Conservation (phyloP, 2,113 vertebrate genomes). For the Xiphias gladius region DNA sequence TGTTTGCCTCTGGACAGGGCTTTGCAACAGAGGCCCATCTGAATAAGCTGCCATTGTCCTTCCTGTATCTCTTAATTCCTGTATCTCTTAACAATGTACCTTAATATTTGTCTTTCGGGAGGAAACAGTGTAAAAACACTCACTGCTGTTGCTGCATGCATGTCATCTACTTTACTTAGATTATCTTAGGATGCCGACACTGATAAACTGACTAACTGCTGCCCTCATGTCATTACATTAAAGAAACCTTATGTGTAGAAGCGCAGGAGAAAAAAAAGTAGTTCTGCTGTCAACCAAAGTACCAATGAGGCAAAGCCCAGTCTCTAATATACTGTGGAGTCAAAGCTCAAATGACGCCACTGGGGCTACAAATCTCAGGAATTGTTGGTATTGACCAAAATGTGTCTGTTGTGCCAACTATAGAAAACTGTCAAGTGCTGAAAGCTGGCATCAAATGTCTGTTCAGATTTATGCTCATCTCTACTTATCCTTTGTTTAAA, state of each 20-base stretch:
- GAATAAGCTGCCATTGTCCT: neutral
- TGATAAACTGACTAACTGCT: too few relatives aligned
- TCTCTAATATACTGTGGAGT: neutral
- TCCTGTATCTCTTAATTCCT: slow-evolving; percentile 26
- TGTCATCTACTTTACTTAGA: neutral
- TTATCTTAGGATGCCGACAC: too few relatives aligned
- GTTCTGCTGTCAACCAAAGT: neutral
- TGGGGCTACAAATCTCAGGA: neutral
- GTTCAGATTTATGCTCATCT: neutral
- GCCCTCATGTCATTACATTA: neutral
- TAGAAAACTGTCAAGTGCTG: neutral
- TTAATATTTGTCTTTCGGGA: neutral
- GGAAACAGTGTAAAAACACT: neutral
- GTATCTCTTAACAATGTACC: neutral
- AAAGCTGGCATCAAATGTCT: neutral
- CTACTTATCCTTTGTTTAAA: neutral
- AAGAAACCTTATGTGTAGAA: neutral
- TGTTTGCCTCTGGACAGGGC: slow-evolving; percentile 13
- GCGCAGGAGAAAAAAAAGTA: neutral
- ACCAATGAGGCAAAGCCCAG: neutral
- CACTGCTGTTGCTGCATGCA: neutral
- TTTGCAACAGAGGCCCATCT: slow-evolving; percentile 6
- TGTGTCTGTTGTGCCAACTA: neutral
- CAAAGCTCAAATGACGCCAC: neutral
- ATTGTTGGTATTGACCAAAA: neutral